Percentiles rank a stretch among this genome's conserved stretches.
Conservation (phyloP, 2,113 vertebrate species). For the Pheucticus melanocephalus region DNA sequence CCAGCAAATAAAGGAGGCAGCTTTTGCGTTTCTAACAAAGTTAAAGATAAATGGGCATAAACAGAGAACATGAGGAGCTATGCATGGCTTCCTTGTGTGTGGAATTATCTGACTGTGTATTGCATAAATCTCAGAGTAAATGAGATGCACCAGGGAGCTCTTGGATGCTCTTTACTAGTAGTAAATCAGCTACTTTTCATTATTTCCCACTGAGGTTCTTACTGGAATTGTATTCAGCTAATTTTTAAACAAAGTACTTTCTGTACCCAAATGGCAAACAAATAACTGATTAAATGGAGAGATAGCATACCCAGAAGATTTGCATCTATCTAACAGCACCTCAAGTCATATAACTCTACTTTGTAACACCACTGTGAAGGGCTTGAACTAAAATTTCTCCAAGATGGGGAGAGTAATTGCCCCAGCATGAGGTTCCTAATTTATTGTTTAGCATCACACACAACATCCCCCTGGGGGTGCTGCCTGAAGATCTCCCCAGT, state of each 20-base stretch:
- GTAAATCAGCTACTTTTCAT: background rate
- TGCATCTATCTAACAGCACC: constrained; percentile 21
- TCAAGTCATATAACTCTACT: background rate
- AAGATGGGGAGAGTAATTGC: background rate
- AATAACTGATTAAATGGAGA: constrained; percentile 52
- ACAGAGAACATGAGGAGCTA: background rate
- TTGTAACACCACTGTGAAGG: background rate
- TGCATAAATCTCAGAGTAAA: background rate
- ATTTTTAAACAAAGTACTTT: constrained; percentile 17
- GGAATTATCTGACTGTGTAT: background rate
- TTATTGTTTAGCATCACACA: background rate
- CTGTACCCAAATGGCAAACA: constrained; percentile 48
- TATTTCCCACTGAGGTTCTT: background rate
- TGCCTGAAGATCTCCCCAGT: background rate
- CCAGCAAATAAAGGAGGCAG: background rate
- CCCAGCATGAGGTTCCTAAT: background rate
- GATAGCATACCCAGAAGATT: constrained; percentile 30
- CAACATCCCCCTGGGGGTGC: background rate
- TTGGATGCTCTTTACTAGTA: background rate
- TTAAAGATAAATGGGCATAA: constrained; percentile 7
- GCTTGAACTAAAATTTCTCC: background rate
- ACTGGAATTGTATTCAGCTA: background rate
- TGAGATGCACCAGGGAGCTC: background rate
- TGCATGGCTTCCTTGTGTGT: background rate
- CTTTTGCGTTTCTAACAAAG: background rate